A percentile compares a stretch with the other conserved stretches of the same genome.
Evolutionary conservation across 2,113 vertebrate species (phyloP).

Genomic region (Toxotes jaculatrix): DNA sequence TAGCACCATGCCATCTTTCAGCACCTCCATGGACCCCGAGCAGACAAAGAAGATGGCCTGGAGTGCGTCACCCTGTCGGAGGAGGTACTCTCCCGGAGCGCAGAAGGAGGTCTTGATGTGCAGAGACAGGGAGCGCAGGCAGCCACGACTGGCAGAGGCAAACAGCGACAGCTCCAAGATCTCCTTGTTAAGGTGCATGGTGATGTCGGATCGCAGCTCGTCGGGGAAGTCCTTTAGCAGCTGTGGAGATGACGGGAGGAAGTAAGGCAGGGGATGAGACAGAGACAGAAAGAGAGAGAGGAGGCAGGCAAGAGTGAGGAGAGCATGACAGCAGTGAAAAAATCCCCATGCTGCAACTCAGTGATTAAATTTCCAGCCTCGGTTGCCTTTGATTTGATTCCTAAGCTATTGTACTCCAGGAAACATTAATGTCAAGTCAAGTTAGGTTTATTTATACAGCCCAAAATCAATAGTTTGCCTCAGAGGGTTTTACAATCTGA

Average conservation of each 20-base stretch:
- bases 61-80: conserved; percentile 96
- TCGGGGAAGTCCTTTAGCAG: conserved; percentile 98
- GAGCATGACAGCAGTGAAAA: conserved; percentile 35
- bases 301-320: conserved; percentile 10
- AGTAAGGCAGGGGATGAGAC: not conserved
- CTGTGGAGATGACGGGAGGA: conserved; percentile 76
- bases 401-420: not conserved
- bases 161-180: conserved; percentile 97
- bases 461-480: conserved; percentile 9
- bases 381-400: conserved; percentile 17
- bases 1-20: conserved; percentile 96
- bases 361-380: conserved; percentile 28
- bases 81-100: conserved; percentile 96
- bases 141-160: conserved; percentile 94
- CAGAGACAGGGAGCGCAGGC: conserved; percentile 95
- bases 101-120: conserved; percentile 99
- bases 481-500: not conserved
- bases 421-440: conserved; percentile 18
- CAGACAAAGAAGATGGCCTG: conserved; percentile 99
- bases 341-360: conserved; percentile 24
- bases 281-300: not conserved
- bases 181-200: conserved; percentile 99
- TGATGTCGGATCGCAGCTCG: conserved; percentile 97
- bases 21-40: conserved; percentile 99
- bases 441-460: not conserved